Evolutionary conservation across 2,797 vertebrate genomes (phyloP), one percentile per base, ranked within the genome.

Genomic region (Apodemus agrarius): DNA sequence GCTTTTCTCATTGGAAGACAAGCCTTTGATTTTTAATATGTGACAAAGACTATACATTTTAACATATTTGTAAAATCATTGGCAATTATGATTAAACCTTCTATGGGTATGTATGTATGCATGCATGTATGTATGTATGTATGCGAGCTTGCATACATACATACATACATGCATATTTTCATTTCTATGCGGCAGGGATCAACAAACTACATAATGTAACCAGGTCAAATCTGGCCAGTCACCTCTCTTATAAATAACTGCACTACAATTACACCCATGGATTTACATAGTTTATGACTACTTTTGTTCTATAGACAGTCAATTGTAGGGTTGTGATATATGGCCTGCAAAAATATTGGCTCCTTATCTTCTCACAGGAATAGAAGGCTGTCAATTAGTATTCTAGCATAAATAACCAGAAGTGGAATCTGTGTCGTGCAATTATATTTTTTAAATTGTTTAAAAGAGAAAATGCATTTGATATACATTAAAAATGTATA

Each of bases 141-240:
- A n/a, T n/a, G n/a, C n/a, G 26, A 67, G 74, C 19, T 43, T 92
- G 43, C 49, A 24, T 80, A 65, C 21, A 96, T 46, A 2, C 37
- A 65, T 59, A 49, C 46, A 22, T 93, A 74, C 21, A 96, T 46
- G 1, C 37, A 65, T 59, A 22, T 93, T 86, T 89, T 85, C 11
- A 92, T 59, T 96, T 95, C 16, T 74, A 26, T 94, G 34, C 52
- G 49, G 49, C 13, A 95, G 13, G 22, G 49, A 91, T 86, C 19
- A 94, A 31, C 34, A 85, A 89, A 85, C 34, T 89, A 26, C 40
- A 85, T 80, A 46, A 1, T 86, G 61, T 54, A 59, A 17, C 87
- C 49, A 59, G 52, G 29, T 14, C 63, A 89, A 89, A 85, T 81
- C 24, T 85, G 57, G 57, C n/a, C 19, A 21, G 57, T 1, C 8